These are phyloP conservation scores for Moxostoma hubbsi DNA, from an alignment of 2,797 vertebrate species.

Conservation along the genomic window DNA sequence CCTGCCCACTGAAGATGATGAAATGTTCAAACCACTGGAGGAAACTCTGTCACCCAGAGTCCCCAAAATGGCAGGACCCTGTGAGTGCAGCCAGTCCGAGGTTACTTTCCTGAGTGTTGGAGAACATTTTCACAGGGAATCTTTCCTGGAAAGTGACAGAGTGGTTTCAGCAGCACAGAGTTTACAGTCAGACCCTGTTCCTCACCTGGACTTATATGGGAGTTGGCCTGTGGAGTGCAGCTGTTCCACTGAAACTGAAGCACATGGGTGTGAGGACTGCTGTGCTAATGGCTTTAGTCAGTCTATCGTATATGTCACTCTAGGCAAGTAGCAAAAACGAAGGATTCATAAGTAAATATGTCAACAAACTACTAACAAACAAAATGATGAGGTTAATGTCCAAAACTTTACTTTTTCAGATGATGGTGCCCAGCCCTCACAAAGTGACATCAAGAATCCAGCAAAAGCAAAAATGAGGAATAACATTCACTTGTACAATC, in stretches of 20 bases:
- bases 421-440: conserved; percentile 5
- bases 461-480: conserved; percentile 57
- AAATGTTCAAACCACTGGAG: conserved; percentile 54
- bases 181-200: conserved; percentile 3
- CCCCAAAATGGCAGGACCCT: conserved; percentile 43
- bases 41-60: neutral
- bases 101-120: conserved; percentile 65
- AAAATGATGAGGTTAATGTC: neutral
- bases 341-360: neutral
- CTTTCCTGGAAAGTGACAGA: neutral
- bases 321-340: conserved; percentile 46
- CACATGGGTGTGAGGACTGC: conserved; percentile 65
- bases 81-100: conserved; percentile 76
- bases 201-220: conserved; percentile 49
- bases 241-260: conserved; percentile 50
- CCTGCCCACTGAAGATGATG: conserved; percentile 72
- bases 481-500: conserved; percentile 63
- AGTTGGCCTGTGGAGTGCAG: conserved; percentile 70
- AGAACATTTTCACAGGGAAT: neutral
- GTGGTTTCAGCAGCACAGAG: neutral
- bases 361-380: neutral
- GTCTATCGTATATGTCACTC: conserved; percentile 27
- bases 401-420: neutral
- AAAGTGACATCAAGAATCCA: conserved; percentile 51
- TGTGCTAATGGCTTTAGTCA: conserved; percentile 61